phyloP scores from a whole-genome alignment of 2,888 invertebrate species.

The Polyommatus icarus region DNA sequence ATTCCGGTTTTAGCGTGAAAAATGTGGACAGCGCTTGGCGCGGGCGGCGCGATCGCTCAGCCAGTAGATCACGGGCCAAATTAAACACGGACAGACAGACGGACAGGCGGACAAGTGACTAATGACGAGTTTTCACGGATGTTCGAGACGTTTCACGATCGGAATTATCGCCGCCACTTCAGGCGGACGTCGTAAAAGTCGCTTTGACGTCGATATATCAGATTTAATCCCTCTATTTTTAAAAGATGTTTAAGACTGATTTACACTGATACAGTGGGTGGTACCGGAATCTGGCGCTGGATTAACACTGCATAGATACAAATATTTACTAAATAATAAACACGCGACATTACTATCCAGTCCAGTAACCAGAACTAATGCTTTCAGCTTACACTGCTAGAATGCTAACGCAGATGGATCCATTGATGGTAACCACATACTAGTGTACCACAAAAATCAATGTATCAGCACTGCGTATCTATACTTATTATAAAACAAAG shows the following conservation, averaged over 20 bases:
- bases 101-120: slow-evolving; percentile 7
- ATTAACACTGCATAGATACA: not conserved
- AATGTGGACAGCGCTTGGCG: slow-evolving; percentile 39
- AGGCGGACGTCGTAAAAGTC: not conserved
- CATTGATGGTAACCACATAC: not conserved
- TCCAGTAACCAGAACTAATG: not conserved
- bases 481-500: too few relatives aligned
- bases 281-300: not conserved
- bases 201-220: not conserved
- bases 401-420: not conserved
- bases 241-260: not conserved
- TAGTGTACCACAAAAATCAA: not conserved
- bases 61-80: slow-evolving; percentile 5
- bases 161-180: not conserved
- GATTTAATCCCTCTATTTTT: slow-evolving; percentile 2
- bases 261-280: not conserved
- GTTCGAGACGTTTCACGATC: not conserved
- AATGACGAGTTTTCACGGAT: slow-evolving; percentile 9
- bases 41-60: slow-evolving; percentile 34
- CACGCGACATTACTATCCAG: not conserved
- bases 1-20: slow-evolving; percentile 59
- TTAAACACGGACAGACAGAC: slow-evolving; percentile 19
- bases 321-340: not conserved
- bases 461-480: not conserved
- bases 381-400: not conserved